A percentile compares a stretch with the other conserved stretches of the same genome.
Conservation (phyloP, 2,888 invertebrate genomes). For the Pammene fasciana region DNA sequence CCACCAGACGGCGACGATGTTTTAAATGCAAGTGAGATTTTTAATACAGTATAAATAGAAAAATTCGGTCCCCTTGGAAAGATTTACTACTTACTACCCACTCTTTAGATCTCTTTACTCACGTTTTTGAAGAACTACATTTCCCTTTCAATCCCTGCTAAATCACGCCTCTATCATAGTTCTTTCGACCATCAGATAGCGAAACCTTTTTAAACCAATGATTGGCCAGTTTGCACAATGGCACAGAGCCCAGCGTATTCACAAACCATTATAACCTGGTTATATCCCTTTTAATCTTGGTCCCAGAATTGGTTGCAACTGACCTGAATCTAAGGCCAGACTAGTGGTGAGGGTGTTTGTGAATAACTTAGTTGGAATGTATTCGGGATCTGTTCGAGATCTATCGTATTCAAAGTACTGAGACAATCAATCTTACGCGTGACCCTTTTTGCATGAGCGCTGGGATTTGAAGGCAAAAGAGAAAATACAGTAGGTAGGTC, state of each 20-base stretch:
- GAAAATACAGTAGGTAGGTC: slow-evolving; percentile 18
- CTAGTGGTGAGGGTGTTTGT: not conserved
- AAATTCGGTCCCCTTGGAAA: too few relatives aligned
- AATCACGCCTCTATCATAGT: slow-evolving; percentile 32
- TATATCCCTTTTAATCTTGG: not conserved
- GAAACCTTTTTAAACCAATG: slow-evolving; percentile 41
- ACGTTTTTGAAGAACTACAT: not conserved
- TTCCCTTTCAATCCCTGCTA: not conserved
- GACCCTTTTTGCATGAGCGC: slow-evolving; percentile 42
- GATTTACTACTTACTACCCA: too few relatives aligned
- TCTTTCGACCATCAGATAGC: slow-evolving; percentile 32
- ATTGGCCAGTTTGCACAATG: slow-evolving; percentile 39
- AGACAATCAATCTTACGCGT: slow-evolving; percentile 43
- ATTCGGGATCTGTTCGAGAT: slow-evolving; percentile 34
- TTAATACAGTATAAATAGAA: too few relatives aligned
- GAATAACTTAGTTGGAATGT: slow-evolving; percentile 20
- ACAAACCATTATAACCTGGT: not conserved
- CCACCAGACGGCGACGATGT: too few relatives aligned
- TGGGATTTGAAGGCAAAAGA: slow-evolving; percentile 31
- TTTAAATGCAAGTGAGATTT: too few relatives aligned
- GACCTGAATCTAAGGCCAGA: too few relatives aligned
- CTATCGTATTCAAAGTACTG: slow-evolving; percentile 42
- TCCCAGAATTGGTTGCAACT: not conserved
- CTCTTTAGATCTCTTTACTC: too few relatives aligned
- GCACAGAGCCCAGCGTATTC: not conserved